Evolutionary conservation across 2,797 vertebrate genomes (phyloP).

Genomic region (Hydrophis major): DNA sequence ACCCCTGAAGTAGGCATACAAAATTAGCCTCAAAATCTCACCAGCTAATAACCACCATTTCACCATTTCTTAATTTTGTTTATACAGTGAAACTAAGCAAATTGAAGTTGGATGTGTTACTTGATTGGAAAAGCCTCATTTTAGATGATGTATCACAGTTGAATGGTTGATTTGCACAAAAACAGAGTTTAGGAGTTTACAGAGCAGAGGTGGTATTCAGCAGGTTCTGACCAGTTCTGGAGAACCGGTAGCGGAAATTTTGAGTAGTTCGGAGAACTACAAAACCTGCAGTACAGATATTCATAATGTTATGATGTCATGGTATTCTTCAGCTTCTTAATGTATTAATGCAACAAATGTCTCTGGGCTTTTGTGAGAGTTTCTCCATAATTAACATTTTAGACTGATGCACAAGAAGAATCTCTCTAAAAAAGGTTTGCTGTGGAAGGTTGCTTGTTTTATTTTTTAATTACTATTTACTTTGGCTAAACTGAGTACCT

Average conservation of each 20-base stretch:
- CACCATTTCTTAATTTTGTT: not conserved
- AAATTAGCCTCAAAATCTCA: not conserved
- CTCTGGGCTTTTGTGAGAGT: not conserved
- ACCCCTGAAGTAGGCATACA: not conserved
- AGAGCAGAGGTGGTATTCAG: no score
- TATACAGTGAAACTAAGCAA: no score
- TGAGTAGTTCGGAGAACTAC: no score
- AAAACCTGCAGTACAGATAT: not conserved
- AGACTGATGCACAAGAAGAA: no score
- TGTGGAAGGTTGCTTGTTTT: not conserved
- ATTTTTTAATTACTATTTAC: not conserved
- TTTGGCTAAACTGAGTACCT: not conserved
- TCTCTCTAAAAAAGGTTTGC: not conserved
- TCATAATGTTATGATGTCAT: not conserved
- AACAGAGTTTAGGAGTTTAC: no score
- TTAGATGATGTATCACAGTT: no score
- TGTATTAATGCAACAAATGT: not conserved
- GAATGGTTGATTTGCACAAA: no score
- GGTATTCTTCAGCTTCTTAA: not conserved
- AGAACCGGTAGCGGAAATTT: no score
- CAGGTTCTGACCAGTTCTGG: no score
- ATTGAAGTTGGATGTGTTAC: no score
- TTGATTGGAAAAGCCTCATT: no score
- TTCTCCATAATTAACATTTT: not conserved
- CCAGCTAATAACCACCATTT: not conserved